Percentiles rank a stretch among this genome's conserved stretches.
Conservation (phyloP, 2,113 vertebrate genomes). For the Tychaedon coryphoeus region DNA sequence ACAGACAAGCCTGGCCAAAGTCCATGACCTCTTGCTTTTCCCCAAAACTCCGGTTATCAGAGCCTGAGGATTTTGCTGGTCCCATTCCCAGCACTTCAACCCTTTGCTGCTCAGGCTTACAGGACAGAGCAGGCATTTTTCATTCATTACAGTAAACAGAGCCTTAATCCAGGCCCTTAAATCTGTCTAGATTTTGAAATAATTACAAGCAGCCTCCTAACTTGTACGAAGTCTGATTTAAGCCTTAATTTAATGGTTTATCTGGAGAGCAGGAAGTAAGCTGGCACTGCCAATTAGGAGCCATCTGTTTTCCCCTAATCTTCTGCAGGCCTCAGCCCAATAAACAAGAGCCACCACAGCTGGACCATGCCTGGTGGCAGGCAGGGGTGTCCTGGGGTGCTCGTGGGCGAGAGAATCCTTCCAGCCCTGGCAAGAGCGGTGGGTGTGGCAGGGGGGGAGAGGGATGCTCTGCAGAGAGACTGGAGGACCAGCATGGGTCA, state of each 20-base stretch:
- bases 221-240: background rate
- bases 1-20: background rate
- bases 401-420: background rate
- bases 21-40: background rate
- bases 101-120: background rate
- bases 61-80: background rate
- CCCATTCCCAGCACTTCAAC: background rate
- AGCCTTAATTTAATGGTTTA: constrained; percentile 16
- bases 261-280: constrained; percentile 38
- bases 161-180: background rate
- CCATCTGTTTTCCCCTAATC: constrained; percentile 46
- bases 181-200: constrained; percentile 5
- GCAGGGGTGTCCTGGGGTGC: accelerated
- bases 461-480: background rate
- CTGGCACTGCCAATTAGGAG: constrained; percentile 35
- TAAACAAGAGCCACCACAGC: background rate
- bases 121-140: background rate
- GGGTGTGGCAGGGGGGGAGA: background rate
- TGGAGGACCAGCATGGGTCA: accelerated
- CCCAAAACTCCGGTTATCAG: accelerated
- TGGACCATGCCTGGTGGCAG: background rate
- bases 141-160: background rate
- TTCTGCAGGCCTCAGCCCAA: background rate
- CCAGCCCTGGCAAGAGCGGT: accelerated
- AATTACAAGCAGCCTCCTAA: constrained; percentile 26